Evolutionary conservation across 2,797 vertebrate genomes (phyloP).

Genomic region (Rhincodon typus): DNA sequence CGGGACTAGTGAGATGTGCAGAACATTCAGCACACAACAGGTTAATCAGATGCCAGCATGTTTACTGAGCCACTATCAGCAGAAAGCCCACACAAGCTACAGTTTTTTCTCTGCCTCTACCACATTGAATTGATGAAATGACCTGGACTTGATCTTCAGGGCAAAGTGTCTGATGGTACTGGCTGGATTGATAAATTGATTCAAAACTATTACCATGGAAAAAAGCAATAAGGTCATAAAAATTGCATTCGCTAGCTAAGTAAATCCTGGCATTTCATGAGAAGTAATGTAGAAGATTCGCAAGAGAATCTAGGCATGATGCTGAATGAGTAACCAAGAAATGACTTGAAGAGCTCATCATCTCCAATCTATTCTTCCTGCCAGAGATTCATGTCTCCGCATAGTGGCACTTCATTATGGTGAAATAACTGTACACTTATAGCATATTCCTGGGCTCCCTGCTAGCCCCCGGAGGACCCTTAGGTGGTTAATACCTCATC

Average conservation of each 20-base stretch:
- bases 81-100: conserved; percentile 58
- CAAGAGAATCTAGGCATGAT: conserved; percentile 81
- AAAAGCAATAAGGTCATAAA: conserved; percentile 99
- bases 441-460: conserved; percentile 69
- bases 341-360: conserved; percentile 99
- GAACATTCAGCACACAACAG: conserved; percentile 55
- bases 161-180: conserved; percentile 92
- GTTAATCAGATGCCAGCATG: conserved; percentile 76
- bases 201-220: conserved; percentile 99
- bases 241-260: conserved; percentile 97
- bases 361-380: conserved; percentile 98
- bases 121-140: conserved; percentile 95
- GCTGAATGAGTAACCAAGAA: conserved; percentile 95
- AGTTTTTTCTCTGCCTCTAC: conserved; percentile 67
- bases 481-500: conserved; percentile 99
- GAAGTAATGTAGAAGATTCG: conserved; percentile 68
- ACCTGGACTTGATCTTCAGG: conserved; percentile 99
- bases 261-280: conserved; percentile 95
- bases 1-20: background rate
- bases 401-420: conserved; percentile 99
- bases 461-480: conserved; percentile 80
- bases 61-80: conserved; percentile 85
- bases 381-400: conserved; percentile 91
- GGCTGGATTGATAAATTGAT: conserved; percentile 99
- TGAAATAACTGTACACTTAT: conserved; percentile 97